Percentiles rank a stretch among this genome's conserved stretches.
Evolutionary conservation across 2,888 invertebrate genomes (phyloP).

Genomic region (Agriopis marginaria): DNA sequence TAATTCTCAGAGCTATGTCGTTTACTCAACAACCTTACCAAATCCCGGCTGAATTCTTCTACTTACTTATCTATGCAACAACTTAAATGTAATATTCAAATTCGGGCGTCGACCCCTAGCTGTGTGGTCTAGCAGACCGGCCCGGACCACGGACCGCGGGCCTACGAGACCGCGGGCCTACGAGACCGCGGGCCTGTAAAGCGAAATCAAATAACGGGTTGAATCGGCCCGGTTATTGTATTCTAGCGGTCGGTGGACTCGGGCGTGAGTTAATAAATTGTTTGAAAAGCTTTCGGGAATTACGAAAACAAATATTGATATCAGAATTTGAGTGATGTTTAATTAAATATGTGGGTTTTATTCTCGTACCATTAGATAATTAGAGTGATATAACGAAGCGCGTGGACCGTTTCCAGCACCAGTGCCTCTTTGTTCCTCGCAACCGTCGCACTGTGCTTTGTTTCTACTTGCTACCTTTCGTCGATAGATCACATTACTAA

Average conservation of each 20-base stretch:
- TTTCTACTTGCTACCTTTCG: too few relatives aligned
- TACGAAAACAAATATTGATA: constrained; percentile 16
- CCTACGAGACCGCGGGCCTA: neutral
- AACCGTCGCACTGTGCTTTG: neutral
- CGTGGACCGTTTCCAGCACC: too few relatives aligned
- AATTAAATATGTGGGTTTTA: constrained; percentile 9
- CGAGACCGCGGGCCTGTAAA: neutral
- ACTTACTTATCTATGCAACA: neutral
- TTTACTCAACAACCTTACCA: too few relatives aligned
- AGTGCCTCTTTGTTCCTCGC: neutral
- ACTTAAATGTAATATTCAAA: neutral
- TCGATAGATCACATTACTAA: too few relatives aligned
- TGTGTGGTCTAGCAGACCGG: neutral
- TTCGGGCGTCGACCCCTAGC: neutral
- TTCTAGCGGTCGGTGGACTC: neutral
- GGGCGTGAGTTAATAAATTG: constrained; percentile 9
- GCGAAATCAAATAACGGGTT: constrained; percentile 1
- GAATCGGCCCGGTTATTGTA: neutral
- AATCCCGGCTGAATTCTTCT: too few relatives aligned
- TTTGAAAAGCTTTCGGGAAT: constrained; percentile 18
- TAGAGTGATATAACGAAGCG: too few relatives aligned
- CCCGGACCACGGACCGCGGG: neutral
- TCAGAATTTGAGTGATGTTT: constrained; percentile 3
- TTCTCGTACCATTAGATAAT: neutral
- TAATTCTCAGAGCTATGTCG: too few relatives aligned